Evolutionary conservation across 2,797 vertebrate genomes (phyloP), one percentile per base, ranked within the genome.

Genomic region (Chanos chanos): DNA sequence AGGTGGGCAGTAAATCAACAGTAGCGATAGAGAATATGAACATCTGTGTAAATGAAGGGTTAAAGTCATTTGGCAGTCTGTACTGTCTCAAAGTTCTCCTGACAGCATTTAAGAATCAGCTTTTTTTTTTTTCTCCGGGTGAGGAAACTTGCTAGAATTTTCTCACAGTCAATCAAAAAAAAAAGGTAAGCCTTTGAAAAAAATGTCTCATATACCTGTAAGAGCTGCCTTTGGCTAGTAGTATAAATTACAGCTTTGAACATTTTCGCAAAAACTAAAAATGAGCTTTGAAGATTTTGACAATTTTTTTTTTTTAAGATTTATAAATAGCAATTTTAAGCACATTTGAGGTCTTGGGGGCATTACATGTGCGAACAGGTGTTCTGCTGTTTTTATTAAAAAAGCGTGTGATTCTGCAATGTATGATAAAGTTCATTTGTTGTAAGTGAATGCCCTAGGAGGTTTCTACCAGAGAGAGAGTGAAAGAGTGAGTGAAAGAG

Each of bases 1-100:
- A 55, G 61, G 18, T 48, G 51, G 4, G 47, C 8, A 43, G 55
- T 64, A 48, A 55, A 64, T 39, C 41, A 18, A 13, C 39, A 5
- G n/a, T n/a, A 48, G 30, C 43, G n/a, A 64, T 30, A 39, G 30
- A 1, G 19, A 5, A 22, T 30, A 21, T 54, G 12, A 12, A 50
- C 39, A 31, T 43, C 6, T 47, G 8, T 37, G 50, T 54, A 37
- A 63, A 63, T 47, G 37, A 55, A 13, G 33, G 28, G 40, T n/a
- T 45, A 4, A 24, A 12, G 16, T 15, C 13, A 63, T 55, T 47
- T 63, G 8, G 34, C 54, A 43, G 62, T 51, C 36, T 12, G 37
- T 15, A 15, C 34, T 48, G 22, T 25, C 33, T 48, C 25, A 55
- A 24, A 33, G 5, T 15, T 13, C 9, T 2, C 37, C 10, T 36